Evolutionary conservation across 2,888 invertebrate species (phyloP), one percentile per base, ranked within the genome.

Genomic region (Sceliomorpha sp.): DNA sequence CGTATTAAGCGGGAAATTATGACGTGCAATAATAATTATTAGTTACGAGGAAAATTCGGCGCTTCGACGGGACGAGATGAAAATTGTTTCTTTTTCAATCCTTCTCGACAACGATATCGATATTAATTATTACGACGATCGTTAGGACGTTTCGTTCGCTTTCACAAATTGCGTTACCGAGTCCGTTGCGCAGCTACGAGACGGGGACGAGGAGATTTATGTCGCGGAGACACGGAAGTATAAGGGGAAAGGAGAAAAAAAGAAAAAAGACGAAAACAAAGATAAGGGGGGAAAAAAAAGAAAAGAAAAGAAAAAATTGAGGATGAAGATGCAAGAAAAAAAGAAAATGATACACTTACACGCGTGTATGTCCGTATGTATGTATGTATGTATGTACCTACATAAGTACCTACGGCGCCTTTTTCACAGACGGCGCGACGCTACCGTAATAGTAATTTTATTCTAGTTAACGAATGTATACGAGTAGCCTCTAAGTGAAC

Each of bases 391-490:
- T 82, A 81, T 78, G 81, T 80, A 82, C 74, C 80, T 82, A 82
- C 80, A 73, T 80, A 80, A 81, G 70, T 70, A 70, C 72, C 70
- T 67, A 68, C 68, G 67, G 67, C 76, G 76, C 72, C 74, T 72
- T 56, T n/a, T 70, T 62, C 70, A 67, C 59, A 63, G 63, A 74
- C 64, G 63, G 63, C 72, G 73, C 75, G 77, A 76, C 75, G 80
- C 76, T 76, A 74, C 76, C 72, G 76, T 79, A 78, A 78, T 76
- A 81, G 80, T 83, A 83, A 83, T 77, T 78, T 83, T 85, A 87
- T 85, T 87, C 88, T 88, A 87, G 88, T 88, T 87, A 87, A 86
- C 84, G 81, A 87, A 85, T 88, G 88, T 88, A 88, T 88, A 88
- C 88, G 88, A 88, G 77, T 88, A 88, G 84, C 79, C 78, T 81